Evolutionary conservation across 1,140 invertebrate species (phyloP).

Genomic region (Epicauta chinensis): DNA sequence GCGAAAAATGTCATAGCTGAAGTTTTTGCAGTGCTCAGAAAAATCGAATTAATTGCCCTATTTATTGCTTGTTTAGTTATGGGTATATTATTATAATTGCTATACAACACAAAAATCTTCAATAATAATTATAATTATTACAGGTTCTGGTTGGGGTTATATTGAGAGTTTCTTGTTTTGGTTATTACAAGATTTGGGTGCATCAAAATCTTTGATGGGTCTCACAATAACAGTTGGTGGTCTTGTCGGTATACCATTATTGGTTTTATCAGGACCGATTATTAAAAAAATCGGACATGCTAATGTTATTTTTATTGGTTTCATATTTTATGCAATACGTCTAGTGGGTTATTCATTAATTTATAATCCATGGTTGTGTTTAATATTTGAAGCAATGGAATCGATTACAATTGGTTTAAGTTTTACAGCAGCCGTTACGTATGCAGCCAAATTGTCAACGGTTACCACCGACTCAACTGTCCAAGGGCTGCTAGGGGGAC

Average conservation of each 20-base stretch:
- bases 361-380: slow-evolving; percentile 71
- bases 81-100: slow-evolving; percentile 47
- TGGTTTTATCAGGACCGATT: slow-evolving; percentile 72
- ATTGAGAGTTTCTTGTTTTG: slow-evolving; percentile 84
- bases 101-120: neutral
- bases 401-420: slow-evolving; percentile 76
- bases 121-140: slow-evolving; percentile 12
- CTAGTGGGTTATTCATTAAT: slow-evolving; percentile 75
- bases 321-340: slow-evolving; percentile 68
- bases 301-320: slow-evolving; percentile 75
- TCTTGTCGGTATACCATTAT: slow-evolving; percentile 67
- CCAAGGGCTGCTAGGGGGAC: slow-evolving; percentile 71
- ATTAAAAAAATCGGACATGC: slow-evolving; percentile 72
- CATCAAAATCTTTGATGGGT: slow-evolving; percentile 73
- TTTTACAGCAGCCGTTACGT: slow-evolving; percentile 76
- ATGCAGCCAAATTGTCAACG: slow-evolving; percentile 70
- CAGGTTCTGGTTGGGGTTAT: slow-evolving; percentile 76
- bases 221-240: slow-evolving; percentile 76
- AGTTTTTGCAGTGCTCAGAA: slow-evolving; percentile 61
- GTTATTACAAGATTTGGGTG: slow-evolving; percentile 74
- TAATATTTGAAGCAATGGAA: slow-evolving; percentile 79
- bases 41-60: slow-evolving; percentile 66
- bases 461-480: slow-evolving; percentile 75
- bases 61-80: slow-evolving; percentile 67
- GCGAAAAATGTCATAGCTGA: slow-evolving; percentile 65